A percentile compares a stretch with the other conserved stretches of the same genome.
Evolutionary conservation across 2,888 invertebrate genomes (phyloP).

Genomic region (Tetanocera ferruginea): DNA sequence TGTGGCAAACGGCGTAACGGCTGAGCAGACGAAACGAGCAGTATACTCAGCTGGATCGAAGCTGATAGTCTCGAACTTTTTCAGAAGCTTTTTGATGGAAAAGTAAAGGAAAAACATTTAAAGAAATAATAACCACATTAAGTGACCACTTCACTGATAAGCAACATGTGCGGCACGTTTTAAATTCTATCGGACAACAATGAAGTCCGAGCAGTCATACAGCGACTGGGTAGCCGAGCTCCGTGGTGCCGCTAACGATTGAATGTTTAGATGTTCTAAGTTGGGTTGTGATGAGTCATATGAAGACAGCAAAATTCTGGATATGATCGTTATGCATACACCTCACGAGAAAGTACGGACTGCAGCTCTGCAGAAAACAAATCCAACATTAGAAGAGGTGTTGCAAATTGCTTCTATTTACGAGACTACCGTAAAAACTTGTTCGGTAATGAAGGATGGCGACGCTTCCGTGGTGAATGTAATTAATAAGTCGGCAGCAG

Average conservation of each 20-base stretch:
- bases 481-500: background rate
- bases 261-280: slow-evolving; percentile 33
- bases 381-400: slow-evolving; percentile 37
- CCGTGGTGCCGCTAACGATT: too few species aligned
- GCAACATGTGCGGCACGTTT: too few species aligned
- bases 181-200: too few species aligned
- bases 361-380: slow-evolving; percentile 34
- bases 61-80: background rate
- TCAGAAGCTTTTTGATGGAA: too few species aligned
- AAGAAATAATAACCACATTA: background rate
- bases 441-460: slow-evolving; percentile 21
- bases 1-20: slow-evolving; percentile 4
- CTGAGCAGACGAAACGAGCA: slow-evolving; percentile 24
- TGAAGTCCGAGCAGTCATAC: too few species aligned
- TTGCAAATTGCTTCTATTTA: slow-evolving; percentile 31
- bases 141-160: slow-evolving; percentile 36
- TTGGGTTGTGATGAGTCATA: too few species aligned
- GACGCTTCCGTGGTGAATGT: background rate
- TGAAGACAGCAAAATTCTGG: too few species aligned
- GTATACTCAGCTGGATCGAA: slow-evolving; percentile 14
- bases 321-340: slow-evolving; percentile 26
- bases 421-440: slow-evolving; percentile 25
- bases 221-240: too few species aligned
- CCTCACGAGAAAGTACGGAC: slow-evolving; percentile 40
- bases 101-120: too few species aligned